Percentiles rank a stretch among this genome's conserved stretches.
Evolutionary conservation across 2,113 vertebrate genomes (phyloP).

Genomic region (Vombatus ursinus): DNA sequence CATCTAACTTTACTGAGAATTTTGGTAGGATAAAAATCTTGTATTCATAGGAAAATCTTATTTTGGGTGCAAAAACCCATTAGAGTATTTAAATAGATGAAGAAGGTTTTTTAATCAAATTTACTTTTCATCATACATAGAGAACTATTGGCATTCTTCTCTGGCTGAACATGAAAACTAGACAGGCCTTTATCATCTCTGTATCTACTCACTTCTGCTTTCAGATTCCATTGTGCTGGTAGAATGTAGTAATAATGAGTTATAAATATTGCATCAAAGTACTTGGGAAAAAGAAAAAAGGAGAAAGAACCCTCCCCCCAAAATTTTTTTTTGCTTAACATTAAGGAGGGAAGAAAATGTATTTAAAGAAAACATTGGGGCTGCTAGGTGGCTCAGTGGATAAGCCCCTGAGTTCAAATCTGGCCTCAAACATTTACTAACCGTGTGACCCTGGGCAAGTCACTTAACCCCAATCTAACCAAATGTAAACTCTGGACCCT

Average conservation of each 20-base stretch:
- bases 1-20: slow-evolving; percentile 58
- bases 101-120: slow-evolving; percentile 65
- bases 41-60: slow-evolving; percentile 55
- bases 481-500: slow-evolving; percentile 63
- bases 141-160: slow-evolving; percentile 68
- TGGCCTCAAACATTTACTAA: neutral
- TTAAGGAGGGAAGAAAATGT: slow-evolving; percentile 61
- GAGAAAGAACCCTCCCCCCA: neutral
- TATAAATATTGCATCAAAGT: slow-evolving; percentile 49
- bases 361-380: slow-evolving; percentile 67
- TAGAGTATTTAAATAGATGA: slow-evolving; percentile 56
- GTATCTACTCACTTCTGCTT: slow-evolving; percentile 71
- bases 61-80: slow-evolving; percentile 38
- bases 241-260: neutral
- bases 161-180: slow-evolving; percentile 64
- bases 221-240: neutral
- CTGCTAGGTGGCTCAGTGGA: neutral
- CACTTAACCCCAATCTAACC: slow-evolving; percentile 50
- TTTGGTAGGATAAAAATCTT: slow-evolving; percentile 61
- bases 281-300: neutral
- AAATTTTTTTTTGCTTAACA: slow-evolving; percentile 4
- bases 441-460: neutral
- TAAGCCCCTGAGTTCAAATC: neutral
- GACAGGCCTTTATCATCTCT: slow-evolving; percentile 70
- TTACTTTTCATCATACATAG: slow-evolving; percentile 68